phyloP scores from a whole-genome alignment of 2,888 invertebrate genomes.

The Zaprionus lineosus region DNA sequence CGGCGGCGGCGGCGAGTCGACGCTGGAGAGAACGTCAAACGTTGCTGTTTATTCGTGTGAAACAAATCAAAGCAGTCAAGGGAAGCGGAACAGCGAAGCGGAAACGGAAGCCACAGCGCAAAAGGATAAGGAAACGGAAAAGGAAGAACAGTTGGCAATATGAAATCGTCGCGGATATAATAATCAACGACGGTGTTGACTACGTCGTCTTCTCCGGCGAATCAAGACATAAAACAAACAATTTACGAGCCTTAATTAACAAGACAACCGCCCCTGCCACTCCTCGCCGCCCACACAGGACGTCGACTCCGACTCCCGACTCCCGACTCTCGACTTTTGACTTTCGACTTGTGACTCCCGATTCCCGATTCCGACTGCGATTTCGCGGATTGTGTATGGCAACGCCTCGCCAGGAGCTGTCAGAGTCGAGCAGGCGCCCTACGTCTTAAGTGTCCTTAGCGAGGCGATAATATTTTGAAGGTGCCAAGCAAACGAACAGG shows the following conservation, averaged over 20 bases:
- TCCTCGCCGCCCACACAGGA: background rate
- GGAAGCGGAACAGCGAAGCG: slow-evolving; percentile 16
- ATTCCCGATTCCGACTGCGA: too few species aligned
- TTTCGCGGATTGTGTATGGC: too few species aligned
- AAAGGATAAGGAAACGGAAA: slow-evolving; percentile 18
- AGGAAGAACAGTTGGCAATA: slow-evolving; percentile 23
- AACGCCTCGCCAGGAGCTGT: background rate
- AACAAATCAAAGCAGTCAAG: slow-evolving; percentile 62
- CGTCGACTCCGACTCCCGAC: slow-evolving; percentile 12
- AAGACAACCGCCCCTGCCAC: slow-evolving; percentile 25
- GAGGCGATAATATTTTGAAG: slow-evolving; percentile 49
- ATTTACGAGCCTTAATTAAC: slow-evolving; percentile 67
- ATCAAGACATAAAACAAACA: slow-evolving; percentile 59
- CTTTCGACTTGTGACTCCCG: too few species aligned
- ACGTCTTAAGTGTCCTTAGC: slow-evolving; percentile 40
- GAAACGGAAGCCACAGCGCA: too few species aligned
- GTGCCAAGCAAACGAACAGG: slow-evolving; percentile 37
- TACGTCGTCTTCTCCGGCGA: slow-evolving; percentile 24
- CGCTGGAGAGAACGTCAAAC: slow-evolving; percentile 24
- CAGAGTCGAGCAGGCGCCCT: background rate
- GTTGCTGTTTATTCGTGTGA: slow-evolving; percentile 77
- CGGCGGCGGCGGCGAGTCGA: too few species aligned
- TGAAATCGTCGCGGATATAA: slow-evolving; percentile 45
- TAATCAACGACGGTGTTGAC: slow-evolving; percentile 50
- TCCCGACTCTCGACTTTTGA: too few species aligned